Conservation (phyloP, 1,140 invertebrate species). For the Cydia splendana region DNA sequence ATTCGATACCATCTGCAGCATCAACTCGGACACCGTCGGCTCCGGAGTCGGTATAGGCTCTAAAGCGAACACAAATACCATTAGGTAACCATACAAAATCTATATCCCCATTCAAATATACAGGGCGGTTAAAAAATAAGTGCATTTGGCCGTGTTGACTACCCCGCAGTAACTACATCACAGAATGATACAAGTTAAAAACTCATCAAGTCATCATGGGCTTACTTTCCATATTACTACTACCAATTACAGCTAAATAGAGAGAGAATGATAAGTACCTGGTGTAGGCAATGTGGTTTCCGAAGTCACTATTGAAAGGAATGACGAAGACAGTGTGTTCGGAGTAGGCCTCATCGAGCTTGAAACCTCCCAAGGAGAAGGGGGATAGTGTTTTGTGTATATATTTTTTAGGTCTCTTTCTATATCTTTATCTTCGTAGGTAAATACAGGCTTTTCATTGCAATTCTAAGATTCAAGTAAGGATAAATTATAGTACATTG, state of each 20-base stretch:
- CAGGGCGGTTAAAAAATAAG: too few relatives aligned
- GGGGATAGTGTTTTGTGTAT: constrained; percentile 47
- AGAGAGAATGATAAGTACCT: constrained; percentile 42
- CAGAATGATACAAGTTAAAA: too few relatives aligned
- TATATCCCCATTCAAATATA: too few relatives aligned
- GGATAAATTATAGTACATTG: background rate
- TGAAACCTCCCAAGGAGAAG: constrained; percentile 32
- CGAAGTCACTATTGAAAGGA: constrained; percentile 62
- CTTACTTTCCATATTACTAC: too few relatives aligned
- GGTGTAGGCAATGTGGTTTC: constrained; percentile 67
- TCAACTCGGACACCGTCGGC: constrained; percentile 57
- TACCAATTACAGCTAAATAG: too few relatives aligned
- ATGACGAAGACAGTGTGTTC: constrained; percentile 62
- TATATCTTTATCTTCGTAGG: constrained; percentile 48
- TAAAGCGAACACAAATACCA: constrained; percentile 38
- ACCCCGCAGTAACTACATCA: too few relatives aligned
- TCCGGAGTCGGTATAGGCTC: constrained; percentile 64
- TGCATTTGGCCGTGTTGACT: too few relatives aligned
- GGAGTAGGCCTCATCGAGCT: constrained; percentile 39
- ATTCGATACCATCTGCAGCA: constrained; percentile 57
- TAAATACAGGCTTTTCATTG: constrained; percentile 34
- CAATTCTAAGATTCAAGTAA: background rate
- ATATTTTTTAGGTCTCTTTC: constrained; percentile 52
- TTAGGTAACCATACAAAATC: too few relatives aligned
- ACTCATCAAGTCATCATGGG: too few relatives aligned